Base-by-base conservation (phyloP, 1,140 invertebrate species). In the Habropoda laboriosa region DNA sequence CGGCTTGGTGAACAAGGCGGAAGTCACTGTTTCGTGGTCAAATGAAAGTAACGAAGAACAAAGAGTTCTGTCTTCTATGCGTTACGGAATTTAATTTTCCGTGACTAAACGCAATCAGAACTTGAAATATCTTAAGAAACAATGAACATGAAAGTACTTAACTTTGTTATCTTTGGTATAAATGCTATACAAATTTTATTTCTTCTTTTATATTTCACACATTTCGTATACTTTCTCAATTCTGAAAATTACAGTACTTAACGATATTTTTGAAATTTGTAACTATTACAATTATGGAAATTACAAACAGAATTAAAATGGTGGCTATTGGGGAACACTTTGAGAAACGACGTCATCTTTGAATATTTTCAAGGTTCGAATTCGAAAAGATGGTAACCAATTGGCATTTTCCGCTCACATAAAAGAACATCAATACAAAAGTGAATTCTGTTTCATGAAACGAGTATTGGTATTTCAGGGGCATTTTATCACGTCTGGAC, bases 11-110 rank as follows among this genome's bases (percentile, higher is more conserved):
- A 78, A 71, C 75, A 68, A 45, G 51, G n/a, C 30, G 63, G 63
- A 75, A 75, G 61, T 21, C 13, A 12, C n/a, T 51, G n/a, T 76
- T 55, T 66, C 47, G 24, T 42, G 38, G n/a, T 24, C 72, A 53
- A 63, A 63, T 40, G 45, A 45, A 66, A 51, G n/a, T 64, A 67
- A 32, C 73, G 49, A 51, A 27, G 51, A 67, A 76, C 63, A 76
- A 76, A 67, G 75, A 70, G 12, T 35, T n/a, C 21, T 30, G 60
- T 45, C 45, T 38, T 5, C 35, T 38, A 8, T 35, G 57, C 21
- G 4, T 70, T 60, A n/a, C n/a, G 42, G 32, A 40, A 40, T 49
- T 70, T 30, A 60, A 58, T 49, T 49, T 53, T 16, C 45, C 72
- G 24, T 35, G 35, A 70, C 32, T n/a, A 42, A 42, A 68, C 24